Conservation (phyloP, 2,113 vertebrate species). For the Condylura cristata region DNA sequence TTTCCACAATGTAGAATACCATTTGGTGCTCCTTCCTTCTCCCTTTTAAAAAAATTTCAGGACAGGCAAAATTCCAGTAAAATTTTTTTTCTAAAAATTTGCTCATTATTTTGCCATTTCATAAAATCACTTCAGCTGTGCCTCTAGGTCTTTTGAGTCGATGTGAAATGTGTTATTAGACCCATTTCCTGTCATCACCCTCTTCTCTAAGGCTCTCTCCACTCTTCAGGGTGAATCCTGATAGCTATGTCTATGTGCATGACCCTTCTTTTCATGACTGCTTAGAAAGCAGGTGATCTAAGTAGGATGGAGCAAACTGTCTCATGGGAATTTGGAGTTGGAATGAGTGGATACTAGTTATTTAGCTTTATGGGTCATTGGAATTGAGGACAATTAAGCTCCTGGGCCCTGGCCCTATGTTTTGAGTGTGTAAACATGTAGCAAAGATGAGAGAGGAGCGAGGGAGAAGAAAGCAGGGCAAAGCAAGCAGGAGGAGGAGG, state of each 20-base stretch:
- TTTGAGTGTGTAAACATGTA: background rate
- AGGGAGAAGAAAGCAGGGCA: background rate
- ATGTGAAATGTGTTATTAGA: background rate
- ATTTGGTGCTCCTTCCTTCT: background rate
- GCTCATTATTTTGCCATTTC: background rate
- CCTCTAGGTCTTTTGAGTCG: background rate
- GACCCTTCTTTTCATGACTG: background rate
- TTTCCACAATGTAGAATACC: background rate
- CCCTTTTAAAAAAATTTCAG: conserved; percentile 2
- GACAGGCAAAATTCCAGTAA: background rate
- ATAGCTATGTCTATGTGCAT: background rate
- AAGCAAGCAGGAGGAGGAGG: background rate
- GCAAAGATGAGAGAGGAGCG: background rate
- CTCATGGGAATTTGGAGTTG: background rate
- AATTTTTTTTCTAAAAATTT: background rate
- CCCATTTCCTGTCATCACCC: background rate
- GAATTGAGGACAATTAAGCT: background rate
- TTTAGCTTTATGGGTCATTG: conserved; percentile 17
- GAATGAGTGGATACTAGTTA: background rate
- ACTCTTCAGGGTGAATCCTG: background rate
- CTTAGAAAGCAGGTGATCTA: background rate
- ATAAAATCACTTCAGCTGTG: background rate
- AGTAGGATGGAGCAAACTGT: background rate
- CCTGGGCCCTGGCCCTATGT: background rate
- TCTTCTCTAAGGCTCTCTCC: background rate